Evolutionary conservation across 2,797 vertebrate genomes (phyloP).

Genomic region (Sebastes oblongus): DNA sequence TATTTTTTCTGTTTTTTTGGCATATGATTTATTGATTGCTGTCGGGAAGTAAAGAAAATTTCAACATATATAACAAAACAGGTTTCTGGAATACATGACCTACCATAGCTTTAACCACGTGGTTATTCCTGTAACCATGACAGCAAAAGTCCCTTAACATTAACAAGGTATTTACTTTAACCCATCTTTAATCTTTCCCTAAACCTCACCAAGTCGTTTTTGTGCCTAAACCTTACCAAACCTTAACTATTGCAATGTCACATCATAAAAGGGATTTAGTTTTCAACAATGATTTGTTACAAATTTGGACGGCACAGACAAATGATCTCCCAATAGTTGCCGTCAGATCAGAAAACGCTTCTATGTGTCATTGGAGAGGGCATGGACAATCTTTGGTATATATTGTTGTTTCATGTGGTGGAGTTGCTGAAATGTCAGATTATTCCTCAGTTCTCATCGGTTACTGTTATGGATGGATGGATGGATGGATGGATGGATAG

Average conservation of each 20-base stretch:
- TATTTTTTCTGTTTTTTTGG: not conserved
- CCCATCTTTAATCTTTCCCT: not conserved
- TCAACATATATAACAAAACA: not conserved
- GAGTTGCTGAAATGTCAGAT: not conserved
- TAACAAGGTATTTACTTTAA: not conserved
- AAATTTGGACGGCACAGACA: not conserved
- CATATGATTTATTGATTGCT: not conserved
- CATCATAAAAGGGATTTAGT: not conserved
- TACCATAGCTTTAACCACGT: no score
- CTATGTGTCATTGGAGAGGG: not conserved
- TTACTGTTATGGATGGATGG: not conserved
- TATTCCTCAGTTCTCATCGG: not conserved
- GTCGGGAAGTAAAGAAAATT: not conserved
- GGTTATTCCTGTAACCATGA: not conserved
- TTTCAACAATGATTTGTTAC: not conserved
- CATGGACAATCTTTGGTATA: not conserved
- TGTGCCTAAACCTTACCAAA: not conserved
- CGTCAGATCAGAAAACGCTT: not conserved
- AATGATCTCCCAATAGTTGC: not conserved
- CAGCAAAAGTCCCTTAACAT: not conserved
- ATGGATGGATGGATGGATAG: not conserved
- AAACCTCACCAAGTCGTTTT: not conserved
- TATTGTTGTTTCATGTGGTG: not conserved
- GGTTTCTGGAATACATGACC: no score
- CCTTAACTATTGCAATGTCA: not conserved